Evolutionary conservation across 2,888 invertebrate genomes (phyloP), one percentile per base, ranked within the genome.

Genomic region (Rhogogaster chlorosoma): DNA sequence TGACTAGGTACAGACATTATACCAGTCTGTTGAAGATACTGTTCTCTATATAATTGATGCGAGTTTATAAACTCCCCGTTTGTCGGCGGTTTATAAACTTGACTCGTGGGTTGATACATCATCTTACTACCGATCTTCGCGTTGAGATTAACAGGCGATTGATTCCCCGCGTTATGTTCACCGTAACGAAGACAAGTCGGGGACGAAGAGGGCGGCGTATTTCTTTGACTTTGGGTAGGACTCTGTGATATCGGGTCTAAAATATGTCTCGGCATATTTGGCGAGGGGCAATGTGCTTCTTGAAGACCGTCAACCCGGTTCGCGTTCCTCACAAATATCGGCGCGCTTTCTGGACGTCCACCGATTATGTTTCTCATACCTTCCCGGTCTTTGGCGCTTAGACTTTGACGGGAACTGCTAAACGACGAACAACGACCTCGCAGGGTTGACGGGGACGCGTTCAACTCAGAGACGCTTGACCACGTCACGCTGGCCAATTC

Each of bases 401-500:
- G 83, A 75, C 87, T 90, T 75, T 88, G 89, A 10, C 90, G 88
- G 1, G 91, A 89, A n/a, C 84, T 83, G 38, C 86, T 88, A 83
- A 89, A 83, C 45, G 5, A 86, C 87, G 57, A 85, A 70, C 0
- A 88, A 80, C n/a, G 86, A 71, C 22, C 85, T 77, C 45, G 70
- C 71, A 80, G 85, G 42, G 77, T 67, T 29, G 88, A 83, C 5
- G 87, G 85, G 0, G 89, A 87, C 5, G 85, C 61, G 86, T 87
- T 89, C 67, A 91, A 45, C 3, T 91, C 91, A 18, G 88, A 85
- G 4, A 92, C 88, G 86, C 88, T 91, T 26, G 92, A 91, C 91
- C 92, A 92, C 29, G 94, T 94, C 85, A 95, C 93, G 86, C 97
- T 97, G 3, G 97, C 96, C 53, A 96, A 95, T 89, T 97, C 96